Conservation (phyloP, 2,888 invertebrate species). For the Pimpla rufipes region DNA sequence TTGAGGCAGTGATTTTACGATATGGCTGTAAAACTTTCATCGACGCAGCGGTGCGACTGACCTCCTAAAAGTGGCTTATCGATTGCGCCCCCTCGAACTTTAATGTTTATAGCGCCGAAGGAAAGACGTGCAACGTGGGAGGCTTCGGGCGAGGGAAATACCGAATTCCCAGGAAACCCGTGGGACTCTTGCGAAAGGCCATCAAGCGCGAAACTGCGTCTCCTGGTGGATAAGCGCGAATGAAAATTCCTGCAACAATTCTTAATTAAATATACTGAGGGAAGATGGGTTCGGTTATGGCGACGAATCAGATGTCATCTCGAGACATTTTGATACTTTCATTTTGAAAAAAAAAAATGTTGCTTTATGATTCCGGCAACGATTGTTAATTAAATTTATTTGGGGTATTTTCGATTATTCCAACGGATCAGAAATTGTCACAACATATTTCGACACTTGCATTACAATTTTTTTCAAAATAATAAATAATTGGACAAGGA, state of each 20-base stretch:
- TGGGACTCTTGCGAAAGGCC: conserved; percentile 1
- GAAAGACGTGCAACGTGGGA: conserved; percentile 6
- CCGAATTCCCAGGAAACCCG: conserved; percentile 22
- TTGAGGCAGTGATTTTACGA: conserved; percentile 25
- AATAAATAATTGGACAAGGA: too few species aligned
- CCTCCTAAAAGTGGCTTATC: conserved; percentile 32
- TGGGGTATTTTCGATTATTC: too few species aligned
- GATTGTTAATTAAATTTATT: background rate
- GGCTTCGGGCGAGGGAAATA: conserved; percentile 6
- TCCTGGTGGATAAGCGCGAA: background rate
- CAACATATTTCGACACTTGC: too few species aligned
- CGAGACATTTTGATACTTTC: too few species aligned
- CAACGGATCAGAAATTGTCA: background rate
- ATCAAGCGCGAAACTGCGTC: conserved; percentile 11
- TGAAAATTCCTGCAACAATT: conserved; percentile 1
- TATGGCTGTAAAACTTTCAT: conserved; percentile 22
- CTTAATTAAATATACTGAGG: background rate
- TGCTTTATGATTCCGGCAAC: background rate
- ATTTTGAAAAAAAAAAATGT: background rate
- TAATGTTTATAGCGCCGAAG: conserved; percentile 12
- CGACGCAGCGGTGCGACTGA: conserved; percentile 8
- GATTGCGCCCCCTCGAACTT: conserved; percentile 26
- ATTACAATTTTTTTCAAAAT: too few species aligned
- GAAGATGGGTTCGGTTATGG: too few species aligned
- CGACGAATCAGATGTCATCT: background rate